Base-by-base conservation (phyloP, 2,797 vertebrate genomes). In the Pantherophis alleghaniensis region DNA sequence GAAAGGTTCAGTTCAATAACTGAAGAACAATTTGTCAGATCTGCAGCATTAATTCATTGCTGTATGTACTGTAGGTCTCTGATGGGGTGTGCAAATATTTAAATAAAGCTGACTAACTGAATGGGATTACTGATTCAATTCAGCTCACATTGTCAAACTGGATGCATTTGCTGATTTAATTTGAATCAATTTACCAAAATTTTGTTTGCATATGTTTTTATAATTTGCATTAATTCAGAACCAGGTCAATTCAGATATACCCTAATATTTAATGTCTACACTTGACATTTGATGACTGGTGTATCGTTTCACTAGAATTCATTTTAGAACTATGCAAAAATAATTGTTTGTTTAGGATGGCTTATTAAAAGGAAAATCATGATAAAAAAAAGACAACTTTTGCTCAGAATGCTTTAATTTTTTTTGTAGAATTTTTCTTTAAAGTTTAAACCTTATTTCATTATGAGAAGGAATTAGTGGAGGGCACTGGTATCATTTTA, bases 11-110 rank as follows among this genome's bases (percentile, higher is more conserved):
- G 60, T 87, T 90, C 55, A 69, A 69, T 53, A 90, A 90, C 7
- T 37, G 26, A 86, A 92, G 28, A 61, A 83, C 28, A 91, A 88
- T 91, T 91, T 93, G 55, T 88, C 37, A 88, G 55, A 53, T 56
- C 18, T 14, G 37, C 69, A 74, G 51, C 86, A 79, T 91, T 86
- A 74, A 32, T 91, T 37, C n/a, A 20, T 20, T 69, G 60, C 28
- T 63, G 87, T 87, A 42, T 69, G 47, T 63, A 28, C 24, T 63
- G 3, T 26, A 18, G 18, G 22, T 66, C 26, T 59, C 26, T 42
- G 86, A 53, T 57, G 18, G 18, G 18, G 3, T 79, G 18, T 79
- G 74, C 16, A 7, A 20, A 74, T 74, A 37, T 74, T 74, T 74
- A 74, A 74, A 74, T 74, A 37, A 74, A 37, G 16, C 32, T 74